Evolutionary conservation across 2,797 vertebrate genomes (phyloP), one percentile per base, ranked within the genome.

Genomic region (Cuculus canorus): DNA sequence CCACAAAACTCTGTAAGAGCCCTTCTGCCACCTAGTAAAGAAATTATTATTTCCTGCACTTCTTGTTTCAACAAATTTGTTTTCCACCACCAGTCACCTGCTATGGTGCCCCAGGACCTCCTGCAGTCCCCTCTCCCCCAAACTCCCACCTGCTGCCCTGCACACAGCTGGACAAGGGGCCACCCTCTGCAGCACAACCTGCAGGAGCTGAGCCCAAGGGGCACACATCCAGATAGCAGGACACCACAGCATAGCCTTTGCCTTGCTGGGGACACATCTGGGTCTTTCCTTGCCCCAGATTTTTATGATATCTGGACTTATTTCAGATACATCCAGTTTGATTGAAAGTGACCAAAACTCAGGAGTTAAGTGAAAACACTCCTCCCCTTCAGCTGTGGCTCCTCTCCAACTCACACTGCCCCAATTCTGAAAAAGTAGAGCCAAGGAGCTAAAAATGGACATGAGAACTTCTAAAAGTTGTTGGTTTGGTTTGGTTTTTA

Each of bases 71-170:
- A 48, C 10, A 48, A 23, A 48, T 48, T 48, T 48, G 47, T 48
- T 48, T 47, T 11, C 48, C 48, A 23, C 47, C 22, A 80, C 19
- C 12, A 30, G 35, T 9, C 45, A 35, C 17, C 17, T 15, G 33
- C 37, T 22, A 19, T 5, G 3, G 22, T 27, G 30, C 10, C 39
- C 39, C 28, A 53, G 32, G 35, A 77, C 17, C 14, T 32, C 16
- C 16, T 0, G 0, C 15, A 47, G 45, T 65, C 28, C 27, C 11
- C 4, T 35, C 48, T 53, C 41, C 37, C 56, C 53, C 50, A 41
- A 1, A 3, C 7, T 33, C 70, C 22, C 5, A 4, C 21, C 35
- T 39, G 48, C 27, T 7, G 2, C 32, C 22, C 48, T n/a, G 37
- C 8, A 5, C 19, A 17, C 1, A 2, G 32, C 45, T 24, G 50